Conservation (phyloP, 2,113 vertebrate genomes). For the Oryzias celebensis region DNA sequence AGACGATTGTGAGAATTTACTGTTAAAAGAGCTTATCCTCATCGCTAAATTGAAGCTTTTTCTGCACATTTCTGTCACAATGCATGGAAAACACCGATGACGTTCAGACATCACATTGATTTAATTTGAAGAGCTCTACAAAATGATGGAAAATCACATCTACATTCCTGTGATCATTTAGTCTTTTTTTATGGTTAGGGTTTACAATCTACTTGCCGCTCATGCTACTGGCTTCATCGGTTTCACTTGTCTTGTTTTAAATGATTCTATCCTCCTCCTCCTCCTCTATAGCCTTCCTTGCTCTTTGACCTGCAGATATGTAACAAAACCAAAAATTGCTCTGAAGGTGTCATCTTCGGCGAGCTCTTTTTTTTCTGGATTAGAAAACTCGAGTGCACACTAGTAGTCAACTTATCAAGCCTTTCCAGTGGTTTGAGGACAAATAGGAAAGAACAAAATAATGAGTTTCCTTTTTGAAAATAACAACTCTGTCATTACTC, state of each 20-base stretch:
- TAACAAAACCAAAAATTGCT: slow-evolving; percentile 23
- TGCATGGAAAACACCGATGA: no score
- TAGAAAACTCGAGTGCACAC: slow-evolving; percentile 35
- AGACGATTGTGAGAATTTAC: no score
- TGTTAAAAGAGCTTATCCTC: no score
- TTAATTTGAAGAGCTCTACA: no score
- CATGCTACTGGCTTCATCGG: slow-evolving; percentile 41
- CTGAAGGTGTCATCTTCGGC: slow-evolving; percentile 22
- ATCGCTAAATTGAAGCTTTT: no score
- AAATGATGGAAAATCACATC: no score
- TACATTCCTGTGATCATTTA: no score
- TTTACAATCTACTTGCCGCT: no score
- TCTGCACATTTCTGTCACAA: no score
- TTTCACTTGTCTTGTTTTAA: slow-evolving; percentile 17
- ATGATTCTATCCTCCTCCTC: slow-evolving; percentile 7
- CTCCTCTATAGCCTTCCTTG: slow-evolving; percentile 12
- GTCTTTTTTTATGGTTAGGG: no score
- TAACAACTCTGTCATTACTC: slow-evolving; percentile 31
- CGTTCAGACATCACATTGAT: no score
- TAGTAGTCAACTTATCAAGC: slow-evolving; percentile 40
- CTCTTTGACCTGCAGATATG: slow-evolving; percentile 32
- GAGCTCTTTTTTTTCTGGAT: slow-evolving; percentile 33
- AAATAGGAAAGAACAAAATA: slow-evolving; percentile 40
- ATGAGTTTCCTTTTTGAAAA: slow-evolving; percentile 34
- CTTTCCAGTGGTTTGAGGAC: slow-evolving; percentile 25